Percentiles rank a stretch among this genome's conserved stretches.
Evolutionary conservation across 2,113 vertebrate species (phyloP).

Genomic region (Arenaria interpres): DNA sequence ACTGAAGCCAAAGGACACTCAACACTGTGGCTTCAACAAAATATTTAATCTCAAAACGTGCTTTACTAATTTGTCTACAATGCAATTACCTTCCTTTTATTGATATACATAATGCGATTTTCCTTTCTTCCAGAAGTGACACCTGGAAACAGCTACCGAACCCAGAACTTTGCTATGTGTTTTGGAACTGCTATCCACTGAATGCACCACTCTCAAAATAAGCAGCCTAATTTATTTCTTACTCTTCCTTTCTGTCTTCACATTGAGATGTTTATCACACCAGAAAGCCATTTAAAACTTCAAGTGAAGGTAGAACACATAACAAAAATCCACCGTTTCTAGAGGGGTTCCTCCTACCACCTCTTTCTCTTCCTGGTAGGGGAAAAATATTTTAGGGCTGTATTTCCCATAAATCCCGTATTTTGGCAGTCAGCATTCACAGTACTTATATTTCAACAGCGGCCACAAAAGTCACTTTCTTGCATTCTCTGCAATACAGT

Average conservation of each 20-base stretch:
- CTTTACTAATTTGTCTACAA: slow-evolving; percentile 40
- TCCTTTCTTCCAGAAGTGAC: slow-evolving; percentile 25
- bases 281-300: slow-evolving; percentile 62
- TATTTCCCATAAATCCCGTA: slow-evolving; percentile 70
- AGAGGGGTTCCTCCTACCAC: neutral
- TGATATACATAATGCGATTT: slow-evolving; percentile 28
- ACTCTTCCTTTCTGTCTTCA: slow-evolving; percentile 50
- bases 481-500: slow-evolving; percentile 54
- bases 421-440: slow-evolving; percentile 71
- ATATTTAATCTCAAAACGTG: neutral
- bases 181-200: neutral
- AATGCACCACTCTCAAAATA: slow-evolving; percentile 37
- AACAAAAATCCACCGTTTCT: slow-evolving; percentile 27
- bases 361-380: neutral
- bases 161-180: neutral
- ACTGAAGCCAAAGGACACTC: neutral
- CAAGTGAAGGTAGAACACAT: slow-evolving; percentile 38
- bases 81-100: neutral
- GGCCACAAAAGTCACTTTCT: slow-evolving; percentile 26
- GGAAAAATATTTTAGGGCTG: slow-evolving; percentile 66
- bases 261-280: slow-evolving; percentile 57
- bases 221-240: slow-evolving; percentile 59
- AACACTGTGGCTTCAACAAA: neutral
- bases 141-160: slow-evolving; percentile 18
- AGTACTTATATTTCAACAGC: slow-evolving; percentile 71